Base-by-base conservation (phyloP, 2,888 invertebrate genomes). In the Aricia artaxerxes region DNA sequence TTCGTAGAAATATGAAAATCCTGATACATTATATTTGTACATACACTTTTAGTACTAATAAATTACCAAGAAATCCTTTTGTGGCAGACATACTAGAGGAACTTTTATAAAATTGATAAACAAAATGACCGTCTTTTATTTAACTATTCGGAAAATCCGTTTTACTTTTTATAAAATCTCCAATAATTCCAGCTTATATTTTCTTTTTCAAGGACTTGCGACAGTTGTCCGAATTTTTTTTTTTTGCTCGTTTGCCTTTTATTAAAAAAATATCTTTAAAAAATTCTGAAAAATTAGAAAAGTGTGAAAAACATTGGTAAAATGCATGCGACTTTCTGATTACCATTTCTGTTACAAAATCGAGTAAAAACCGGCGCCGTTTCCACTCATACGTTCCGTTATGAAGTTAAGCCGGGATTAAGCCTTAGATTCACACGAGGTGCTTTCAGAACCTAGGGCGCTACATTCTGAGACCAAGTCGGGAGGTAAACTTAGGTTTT, bases 301-400 rank as follows among this genome's bases (percentile, higher is more conserved):
- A 9, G 7, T 44, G 9, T 9, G 49, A 49, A 49, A 49, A 49
- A 49, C 44, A 49, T 49, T 49, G 9, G 61, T 1, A 24, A 61
- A 61, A 61, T 24, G 13, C 69, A 69, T 69, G 4, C 31, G 13
- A 69, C 13, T 69, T 35, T 35, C 6, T 5, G 69, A 69, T 69
- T 16, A 69, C 16, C 5, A 69, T 69, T 69, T 69, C 69, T 69
- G 69, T 69, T 69, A 35, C 13, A 38, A 38, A 69, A 24, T 35
- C 6, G 35, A 69, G 69, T 69, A 69, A 69, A 35, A 69, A 69
- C 69, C 69, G 69, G 69, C 35, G 69, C 69, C 35, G 69, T 69
- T 64, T 69, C 38, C 69, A 69, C 69, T 69, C 69, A 69, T 69
- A 69, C 38, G 69, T 69, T 69, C 69, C 35, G 16, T 69, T 69